These are phyloP conservation scores for Petroica traversi DNA, from an alignment of 2,113 vertebrate genomes.

Conservation along the genomic window DNA sequence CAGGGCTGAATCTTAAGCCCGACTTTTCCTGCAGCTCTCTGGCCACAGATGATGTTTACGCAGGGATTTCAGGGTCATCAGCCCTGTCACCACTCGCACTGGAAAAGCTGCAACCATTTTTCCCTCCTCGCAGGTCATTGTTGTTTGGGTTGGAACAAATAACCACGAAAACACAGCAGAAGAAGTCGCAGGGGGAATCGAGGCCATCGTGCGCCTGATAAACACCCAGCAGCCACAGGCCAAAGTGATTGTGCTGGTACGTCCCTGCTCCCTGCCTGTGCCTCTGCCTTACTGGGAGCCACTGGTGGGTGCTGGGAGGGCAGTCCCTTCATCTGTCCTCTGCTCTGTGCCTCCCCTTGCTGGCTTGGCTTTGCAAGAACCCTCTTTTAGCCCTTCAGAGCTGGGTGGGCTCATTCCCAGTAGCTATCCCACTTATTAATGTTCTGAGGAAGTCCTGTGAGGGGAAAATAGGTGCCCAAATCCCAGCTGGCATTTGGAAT, in stretches of 20 bases:
- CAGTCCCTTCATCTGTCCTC: neutral
- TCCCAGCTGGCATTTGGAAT: neutral
- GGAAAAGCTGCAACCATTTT: neutral
- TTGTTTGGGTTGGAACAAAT: conserved; percentile 97
- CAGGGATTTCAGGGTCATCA: neutral
- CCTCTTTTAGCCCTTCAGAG: neutral
- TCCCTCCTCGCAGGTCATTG: conserved; percentile 81
- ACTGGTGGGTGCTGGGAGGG: accelerated
- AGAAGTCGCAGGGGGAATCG: conserved; percentile 91
- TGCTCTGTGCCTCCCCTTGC: neutral
- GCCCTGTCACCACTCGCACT: accelerated
- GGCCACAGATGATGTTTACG: accelerated
- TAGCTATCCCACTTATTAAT: accelerated
- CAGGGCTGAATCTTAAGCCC: accelerated
- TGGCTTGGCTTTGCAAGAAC: neutral
- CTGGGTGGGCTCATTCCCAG: accelerated
- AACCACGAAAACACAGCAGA: conserved; percentile 93
- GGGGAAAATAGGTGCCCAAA: neutral
- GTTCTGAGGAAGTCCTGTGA: too few relatives aligned
- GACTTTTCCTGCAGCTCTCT: accelerated
- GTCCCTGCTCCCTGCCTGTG: neutral
- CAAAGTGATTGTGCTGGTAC: conserved; percentile 91
- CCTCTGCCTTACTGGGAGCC: neutral
- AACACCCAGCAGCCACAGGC: conserved; percentile 88
- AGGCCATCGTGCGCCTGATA: conserved; percentile 87